Evolutionary conservation across 2,888 invertebrate genomes (phyloP), one percentile per base, ranked within the genome.

Genomic region (Parelbella ahira): DNA sequence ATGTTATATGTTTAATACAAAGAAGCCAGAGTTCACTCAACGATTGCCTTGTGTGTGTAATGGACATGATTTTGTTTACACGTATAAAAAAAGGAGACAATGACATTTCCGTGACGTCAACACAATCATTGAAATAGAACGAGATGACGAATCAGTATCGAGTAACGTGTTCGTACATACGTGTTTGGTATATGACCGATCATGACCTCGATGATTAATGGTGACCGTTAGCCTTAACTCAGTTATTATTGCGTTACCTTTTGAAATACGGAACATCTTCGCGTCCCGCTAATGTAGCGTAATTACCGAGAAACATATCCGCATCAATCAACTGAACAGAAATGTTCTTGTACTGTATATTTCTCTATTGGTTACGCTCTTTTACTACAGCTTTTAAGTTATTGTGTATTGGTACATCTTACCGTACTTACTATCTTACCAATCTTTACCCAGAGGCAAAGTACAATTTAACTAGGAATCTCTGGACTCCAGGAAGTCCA

Each of bases 191-290:
- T 72, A 68, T 76, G 77, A 75, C 72, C 69, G 72, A 74, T 69
- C 69, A 61, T 75, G 79, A 80, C 86, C 86, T 67, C 74, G 69
- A 83, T 86, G 79, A 82, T 82, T 83, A 87, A 86, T 70, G 72
- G 69, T 63, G 51, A 78, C 84, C 84, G 86, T 86, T 87, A 86
- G 54, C 65, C 66, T 73, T 75, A 71, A 75, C 72, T 75, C 71
- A 65, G 68, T 74, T 80, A 70, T 72, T 70, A 72, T 80, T 83
- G 79, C 79, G 69, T 78, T 77, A 71, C 51, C 60, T 76, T 74
- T 76, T 74, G 69, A 70, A 79, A 79, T 64, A 60, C 60, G 53
- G 49, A 60, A 52, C 58, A 55, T 63, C 58, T 45, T 54, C 54
- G 50, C 53, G 58, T 54, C 50, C 53, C 55, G 58, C 61, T 67